Conservation (phyloP, 1,140 invertebrate genomes). For the Drosophila bipectinata region DNA sequence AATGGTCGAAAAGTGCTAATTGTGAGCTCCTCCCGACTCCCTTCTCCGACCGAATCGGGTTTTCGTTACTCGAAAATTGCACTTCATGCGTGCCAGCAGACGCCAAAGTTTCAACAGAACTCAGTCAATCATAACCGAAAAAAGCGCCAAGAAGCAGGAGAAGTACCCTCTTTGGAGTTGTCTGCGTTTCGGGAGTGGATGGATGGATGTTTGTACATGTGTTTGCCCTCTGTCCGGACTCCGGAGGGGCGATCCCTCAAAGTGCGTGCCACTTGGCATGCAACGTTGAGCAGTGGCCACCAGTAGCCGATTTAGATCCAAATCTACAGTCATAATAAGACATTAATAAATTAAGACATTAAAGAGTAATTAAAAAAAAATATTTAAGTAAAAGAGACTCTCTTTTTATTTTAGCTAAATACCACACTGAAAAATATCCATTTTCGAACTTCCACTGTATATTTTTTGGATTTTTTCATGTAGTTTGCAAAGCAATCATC, state of each 20-base stretch:
- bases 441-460: constrained; percentile 13
- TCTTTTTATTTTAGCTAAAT: background rate
- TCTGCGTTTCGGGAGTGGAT: constrained; percentile 23
- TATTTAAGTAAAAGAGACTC: no score
- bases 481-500: constrained; percentile 49
- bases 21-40: constrained; percentile 34
- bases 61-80: constrained; percentile 77
- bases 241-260: constrained; percentile 34
- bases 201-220: constrained; percentile 26
- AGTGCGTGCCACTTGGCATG: constrained; percentile 64
- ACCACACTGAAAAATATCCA: background rate
- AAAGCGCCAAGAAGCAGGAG: constrained; percentile 23
- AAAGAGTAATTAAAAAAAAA: no score
- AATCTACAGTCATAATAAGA: background rate
- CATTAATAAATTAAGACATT: background rate
- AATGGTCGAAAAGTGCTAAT: constrained; percentile 66
- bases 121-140: constrained; percentile 81
- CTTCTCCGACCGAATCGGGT: constrained; percentile 11
- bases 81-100: constrained; percentile 78
- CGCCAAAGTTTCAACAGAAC: constrained; percentile 82
- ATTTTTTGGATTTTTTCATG: background rate
- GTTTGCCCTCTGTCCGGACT: constrained; percentile 25
- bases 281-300: constrained; percentile 54
- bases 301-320: constrained; percentile 16
- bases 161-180: constrained; percentile 22